Base-by-base conservation (phyloP, 2,113 vertebrate species). In the Pelvicachromis taeniatus region DNA sequence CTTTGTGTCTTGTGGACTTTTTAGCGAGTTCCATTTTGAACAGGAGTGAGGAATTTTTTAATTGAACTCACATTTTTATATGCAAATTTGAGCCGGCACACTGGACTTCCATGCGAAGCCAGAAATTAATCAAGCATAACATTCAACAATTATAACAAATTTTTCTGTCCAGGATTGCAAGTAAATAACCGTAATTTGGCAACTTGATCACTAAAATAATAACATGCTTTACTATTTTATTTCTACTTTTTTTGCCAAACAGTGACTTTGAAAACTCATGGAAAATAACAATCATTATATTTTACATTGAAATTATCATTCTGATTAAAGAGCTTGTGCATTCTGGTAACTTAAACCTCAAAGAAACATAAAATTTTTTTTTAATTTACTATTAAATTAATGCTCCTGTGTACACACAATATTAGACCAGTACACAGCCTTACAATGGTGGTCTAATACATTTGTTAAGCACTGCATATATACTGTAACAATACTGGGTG, bases 281-380 rank as follows among this genome's bases (percentile, higher is more conserved):
- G 38, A 65, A 40, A 40, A 65, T 7, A 65, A 65, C 0, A 65
- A 65, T 9, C 40, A 65, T 11, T 9, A 65, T 65, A 65, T 1
- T 5, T 65, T 35, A 65, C 61, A 40, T 63, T 21, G 2, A 40
- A 40, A 40, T 4, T 40, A 40, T 40, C 33, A 38, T 38, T 65
- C 19, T 65, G 19, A 38, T 65, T 13, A 21, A 38, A 65, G 33
- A 65, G 33, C 0, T 21, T 12, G 59, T 38, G 33, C 59, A 63
- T 63, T n/a, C 10, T 38, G 59, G 33, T 65, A 8, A 21, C 19
- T 65, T 65, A 8, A 21, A 38, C 19, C 33, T 65, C 19, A 21
- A 13, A 65, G 19, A 65, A 21, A 38, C 6, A 38, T 35, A 59
- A 0, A 0, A 1, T 11, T 4, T 1, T 2, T 26, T 26, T 0